Conservation (phyloP, 2,888 invertebrate species). For the Phania funesta region DNA sequence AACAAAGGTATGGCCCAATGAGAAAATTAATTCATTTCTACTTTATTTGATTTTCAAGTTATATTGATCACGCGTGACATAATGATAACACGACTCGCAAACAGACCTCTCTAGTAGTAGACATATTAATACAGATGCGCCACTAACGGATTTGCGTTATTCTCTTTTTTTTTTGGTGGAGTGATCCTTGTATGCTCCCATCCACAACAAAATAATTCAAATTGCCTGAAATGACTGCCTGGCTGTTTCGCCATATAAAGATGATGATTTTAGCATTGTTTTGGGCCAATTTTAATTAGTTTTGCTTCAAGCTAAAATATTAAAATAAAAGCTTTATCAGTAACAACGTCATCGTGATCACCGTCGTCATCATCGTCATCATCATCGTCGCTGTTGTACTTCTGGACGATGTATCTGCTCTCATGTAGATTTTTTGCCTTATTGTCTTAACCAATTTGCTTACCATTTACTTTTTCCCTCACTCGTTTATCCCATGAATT, state of each 20-base stretch:
- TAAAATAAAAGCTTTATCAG: conserved; percentile 57
- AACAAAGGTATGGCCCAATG: no score
- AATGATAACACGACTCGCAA: not conserved
- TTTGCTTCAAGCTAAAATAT: conserved; percentile 75
- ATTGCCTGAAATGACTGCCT: conserved; percentile 48
- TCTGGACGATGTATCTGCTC: conserved; percentile 22
- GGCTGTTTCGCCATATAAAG: conserved; percentile 5
- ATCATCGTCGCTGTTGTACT: conserved; percentile 1
- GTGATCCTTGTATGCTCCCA: conserved; percentile 27
- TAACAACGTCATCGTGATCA: conserved; percentile 47
- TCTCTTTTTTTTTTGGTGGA: not conserved
- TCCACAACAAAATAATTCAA: conserved; percentile 5
- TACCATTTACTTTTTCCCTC: conserved; percentile 52
- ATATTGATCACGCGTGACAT: not conserved
- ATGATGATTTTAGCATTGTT: conserved; percentile 70
- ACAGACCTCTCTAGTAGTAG: not conserved
- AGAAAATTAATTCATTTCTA: no score
- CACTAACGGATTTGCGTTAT: conserved; percentile 48
- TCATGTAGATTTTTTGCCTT: conserved; percentile 26
- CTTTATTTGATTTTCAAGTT: not conserved
- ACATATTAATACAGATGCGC: conserved; percentile 56
- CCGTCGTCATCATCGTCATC: conserved; percentile 49
- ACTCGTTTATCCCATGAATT: conserved; percentile 33
- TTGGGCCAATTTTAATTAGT: conserved; percentile 79
- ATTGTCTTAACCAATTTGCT: conserved; percentile 68